Evolutionary conservation across 1,140 invertebrate species (phyloP), one percentile per base, ranked within the genome.

Genomic region (Ericerus pela): DNA sequence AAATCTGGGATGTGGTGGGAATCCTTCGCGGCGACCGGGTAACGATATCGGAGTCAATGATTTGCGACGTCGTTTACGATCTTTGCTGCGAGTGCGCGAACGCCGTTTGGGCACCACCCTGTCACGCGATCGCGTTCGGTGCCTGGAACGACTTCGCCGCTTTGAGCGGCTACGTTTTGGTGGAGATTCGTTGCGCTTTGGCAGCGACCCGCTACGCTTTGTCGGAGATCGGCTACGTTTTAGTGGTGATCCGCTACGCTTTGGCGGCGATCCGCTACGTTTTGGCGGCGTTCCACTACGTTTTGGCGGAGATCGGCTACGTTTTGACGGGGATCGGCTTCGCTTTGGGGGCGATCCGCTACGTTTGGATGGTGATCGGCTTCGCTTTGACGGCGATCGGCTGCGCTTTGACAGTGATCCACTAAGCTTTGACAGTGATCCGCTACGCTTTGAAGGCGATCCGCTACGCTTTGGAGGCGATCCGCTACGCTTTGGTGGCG

Each of bases 41-140:
- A 74, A 65, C 2, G 70, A 69, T 11, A 74, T 68, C 0, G 72
- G 72, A 2, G 72, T 72, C 4, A 74, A 62, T 1, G 72, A 74
- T 60, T 72, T 67, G 59, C 72, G 74, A 38, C 71, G 63, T 61
- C 62, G 63, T 58, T 59, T 41, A 41, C 57, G 30, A 26, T 55
- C 51, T 51, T 56, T 18, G 22, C 56, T 58, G n/a, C 47, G 58
- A 11, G 33, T n/a, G 12, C 54, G 26, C n/a, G 29, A 37, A 10
- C 31, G 37, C 11, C 37, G 38, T 12, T 28, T 37, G 33, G 58
- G 55, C 2, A 53, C 43, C 29, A 57, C 20, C 5, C 58, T 58
- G 18, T 64, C 55, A 14, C 61, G 57, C 26, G 55, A 57, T 16
- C 33, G 47, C 3, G 10, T 16, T 22, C 41, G 41, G 20, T 41